These are phyloP conservation scores for Asbolus verrucosus DNA, from an alignment of 1,140 invertebrate species.

Conservation along the genomic window DNA sequence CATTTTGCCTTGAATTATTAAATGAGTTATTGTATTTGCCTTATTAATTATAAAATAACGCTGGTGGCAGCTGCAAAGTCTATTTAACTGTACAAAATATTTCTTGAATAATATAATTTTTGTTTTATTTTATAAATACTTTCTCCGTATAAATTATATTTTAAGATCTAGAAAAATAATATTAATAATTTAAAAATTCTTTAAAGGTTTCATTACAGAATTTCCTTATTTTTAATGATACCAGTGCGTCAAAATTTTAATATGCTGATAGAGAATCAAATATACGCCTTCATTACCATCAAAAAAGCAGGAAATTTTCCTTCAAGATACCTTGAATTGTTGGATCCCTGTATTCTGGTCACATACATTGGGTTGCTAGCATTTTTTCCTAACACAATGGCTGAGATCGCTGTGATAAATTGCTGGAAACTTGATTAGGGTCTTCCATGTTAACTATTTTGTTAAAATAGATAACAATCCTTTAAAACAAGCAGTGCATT, in stretches of 20 bases:
- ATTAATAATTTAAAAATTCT: too few species aligned
- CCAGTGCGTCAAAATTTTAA: neutral
- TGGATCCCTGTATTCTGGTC: neutral
- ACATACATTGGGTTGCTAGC: neutral
- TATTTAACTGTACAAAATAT: too few species aligned
- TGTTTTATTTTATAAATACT: too few species aligned
- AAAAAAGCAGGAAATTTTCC: neutral
- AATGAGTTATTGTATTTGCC: too few species aligned
- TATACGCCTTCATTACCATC: neutral
- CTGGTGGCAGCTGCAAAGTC: too few species aligned
- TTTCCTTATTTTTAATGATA: conserved; percentile 1
- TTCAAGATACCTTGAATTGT: neutral
- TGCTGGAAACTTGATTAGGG: neutral
- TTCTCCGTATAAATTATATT: too few species aligned
- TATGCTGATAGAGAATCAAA: neutral
- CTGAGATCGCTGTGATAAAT: conserved; percentile 5
- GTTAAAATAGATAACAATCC: conserved; percentile 12
- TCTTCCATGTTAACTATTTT: conserved; percentile 1
- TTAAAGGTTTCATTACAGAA: too few species aligned
- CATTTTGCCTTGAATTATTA: too few species aligned
- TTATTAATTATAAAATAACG: too few species aligned
- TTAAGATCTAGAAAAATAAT: too few species aligned
- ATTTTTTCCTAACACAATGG: conserved; percentile 11
- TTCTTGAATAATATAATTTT: too few species aligned
- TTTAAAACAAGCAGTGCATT: neutral